Percentiles rank a stretch among this genome's conserved stretches.
Evolutionary conservation across 2,888 invertebrate genomes (phyloP).

Genomic region (Andrena bicolor): DNA sequence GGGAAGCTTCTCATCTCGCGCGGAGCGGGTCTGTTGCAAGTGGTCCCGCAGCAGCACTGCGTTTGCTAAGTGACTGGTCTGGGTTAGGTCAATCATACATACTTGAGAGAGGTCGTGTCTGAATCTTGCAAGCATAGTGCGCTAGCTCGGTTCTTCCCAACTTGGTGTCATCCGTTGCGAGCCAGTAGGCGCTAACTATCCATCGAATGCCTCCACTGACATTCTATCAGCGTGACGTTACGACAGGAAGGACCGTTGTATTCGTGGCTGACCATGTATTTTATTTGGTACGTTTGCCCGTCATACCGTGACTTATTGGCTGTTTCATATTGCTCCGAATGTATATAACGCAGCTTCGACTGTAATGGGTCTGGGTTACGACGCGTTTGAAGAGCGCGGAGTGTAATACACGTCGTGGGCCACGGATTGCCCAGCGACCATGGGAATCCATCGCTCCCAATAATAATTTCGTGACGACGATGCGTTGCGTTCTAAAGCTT

Average conservation of each 20-base stretch:
- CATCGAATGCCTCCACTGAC: slow-evolving; percentile 54
- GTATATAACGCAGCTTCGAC: slow-evolving; percentile 22
- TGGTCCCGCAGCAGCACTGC: slow-evolving; percentile 65
- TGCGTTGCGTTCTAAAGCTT: background rate
- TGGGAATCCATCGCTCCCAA: too few species aligned
- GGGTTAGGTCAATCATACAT: slow-evolving; percentile 76
- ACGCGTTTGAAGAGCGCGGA: background rate
- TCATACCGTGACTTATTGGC: slow-evolving; percentile 22
- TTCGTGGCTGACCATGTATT: slow-evolving; percentile 25
- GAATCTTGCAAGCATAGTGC: slow-evolving; percentile 78
- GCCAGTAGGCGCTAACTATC: slow-evolving; percentile 53
- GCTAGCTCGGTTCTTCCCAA: slow-evolving; percentile 56
- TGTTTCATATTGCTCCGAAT: background rate
- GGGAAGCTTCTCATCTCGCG: slow-evolving; percentile 63
- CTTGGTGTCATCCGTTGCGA: slow-evolving; percentile 40
- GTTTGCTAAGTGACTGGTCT: slow-evolving; percentile 80
- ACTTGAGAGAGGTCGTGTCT: slow-evolving; percentile 76
- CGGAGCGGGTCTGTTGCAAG: slow-evolving; percentile 55
- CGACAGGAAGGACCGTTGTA: background rate
- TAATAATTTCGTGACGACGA: background rate
- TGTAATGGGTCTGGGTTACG: background rate
- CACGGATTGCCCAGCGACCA: slow-evolving; percentile 6
- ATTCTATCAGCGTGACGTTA: slow-evolving; percentile 32
- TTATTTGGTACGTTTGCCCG: slow-evolving; percentile 9
- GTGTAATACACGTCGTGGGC: background rate